These are phyloP conservation scores for Bombylius discolor DNA, from an alignment of 2,888 invertebrate genomes.

Conservation along the genomic window DNA sequence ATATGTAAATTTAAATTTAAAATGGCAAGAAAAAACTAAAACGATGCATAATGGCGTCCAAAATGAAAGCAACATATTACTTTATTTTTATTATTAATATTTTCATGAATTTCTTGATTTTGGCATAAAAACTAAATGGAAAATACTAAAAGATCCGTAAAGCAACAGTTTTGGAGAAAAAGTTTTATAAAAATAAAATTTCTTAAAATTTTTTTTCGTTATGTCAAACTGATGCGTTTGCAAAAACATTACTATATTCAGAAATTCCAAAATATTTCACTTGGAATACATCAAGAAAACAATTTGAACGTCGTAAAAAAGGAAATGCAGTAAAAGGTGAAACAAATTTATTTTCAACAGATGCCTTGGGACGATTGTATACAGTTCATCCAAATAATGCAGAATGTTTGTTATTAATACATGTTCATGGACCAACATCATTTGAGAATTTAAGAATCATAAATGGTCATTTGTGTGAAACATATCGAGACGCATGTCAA, in stretches of 20 bases:
- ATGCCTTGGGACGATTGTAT: constrained; percentile 1
- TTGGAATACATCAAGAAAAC: constrained; percentile 23
- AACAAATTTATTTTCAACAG: neutral
- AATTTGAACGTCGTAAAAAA: constrained; percentile 22
- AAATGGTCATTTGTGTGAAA: neutral
- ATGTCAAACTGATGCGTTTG: constrained; percentile 19
- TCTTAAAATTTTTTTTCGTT: constrained; percentile 27
- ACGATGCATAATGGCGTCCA: too few species aligned
- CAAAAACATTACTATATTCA: constrained; percentile 23
- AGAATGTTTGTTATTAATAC: neutral
- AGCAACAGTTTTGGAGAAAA: too few species aligned
- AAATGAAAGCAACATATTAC: too few species aligned
- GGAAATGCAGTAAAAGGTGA: neutral
- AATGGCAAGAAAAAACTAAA: too few species aligned
- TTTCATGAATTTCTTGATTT: too few species aligned
- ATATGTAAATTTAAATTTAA: too few species aligned
- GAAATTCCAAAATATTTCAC: constrained; percentile 26
- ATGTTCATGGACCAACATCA: neutral
- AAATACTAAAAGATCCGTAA: too few species aligned
- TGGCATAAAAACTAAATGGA: too few species aligned
- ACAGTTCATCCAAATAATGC: neutral
- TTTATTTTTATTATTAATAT: too few species aligned
- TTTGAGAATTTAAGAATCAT: neutral
- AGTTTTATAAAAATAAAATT: too few species aligned
- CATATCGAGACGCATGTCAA: too few species aligned